These are phyloP conservation scores for Theodoxus fluviatilis DNA, from an alignment of 2,888 invertebrate genomes.

Conservation along the genomic window DNA sequence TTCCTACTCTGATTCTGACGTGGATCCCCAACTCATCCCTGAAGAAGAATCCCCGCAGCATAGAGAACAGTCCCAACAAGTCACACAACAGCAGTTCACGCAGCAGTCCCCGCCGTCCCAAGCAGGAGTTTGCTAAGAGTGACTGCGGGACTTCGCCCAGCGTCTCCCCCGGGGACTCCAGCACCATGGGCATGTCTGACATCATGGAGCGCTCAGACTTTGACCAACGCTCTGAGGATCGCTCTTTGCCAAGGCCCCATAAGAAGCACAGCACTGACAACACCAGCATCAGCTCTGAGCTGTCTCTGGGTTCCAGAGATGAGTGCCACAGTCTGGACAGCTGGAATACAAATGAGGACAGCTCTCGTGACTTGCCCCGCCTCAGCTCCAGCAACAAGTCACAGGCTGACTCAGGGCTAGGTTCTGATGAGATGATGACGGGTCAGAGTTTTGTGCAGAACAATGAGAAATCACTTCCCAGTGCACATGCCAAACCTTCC, in stretches of 20 bases:
- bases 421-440: constrained; percentile 33
- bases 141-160: constrained; percentile 37
- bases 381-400: constrained; percentile 46
- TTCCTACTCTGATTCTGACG: constrained; percentile 83
- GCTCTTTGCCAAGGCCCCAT: neutral
- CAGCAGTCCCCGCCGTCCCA: constrained; percentile 51
- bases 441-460: constrained; percentile 40
- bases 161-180: constrained; percentile 46
- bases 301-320: constrained; percentile 43
- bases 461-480: constrained; percentile 46
- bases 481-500: constrained; percentile 35
- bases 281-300: constrained; percentile 45
- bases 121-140: constrained; percentile 53
- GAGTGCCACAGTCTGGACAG: constrained; percentile 36
- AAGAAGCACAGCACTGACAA: constrained; percentile 45
- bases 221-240: too few relatives aligned
- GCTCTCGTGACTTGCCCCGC: constrained; percentile 32
- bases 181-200: constrained; percentile 27
- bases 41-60: constrained; percentile 77
- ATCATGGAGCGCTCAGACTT: constrained; percentile 10
- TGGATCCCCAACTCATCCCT: constrained; percentile 95
- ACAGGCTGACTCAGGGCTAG: constrained; percentile 50
- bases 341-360: constrained; percentile 40
- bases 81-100: constrained; percentile 50
- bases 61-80: constrained; percentile 62